Evolutionary conservation across 2,797 vertebrate genomes (phyloP).

Genomic region (Holocentrus rufus): DNA sequence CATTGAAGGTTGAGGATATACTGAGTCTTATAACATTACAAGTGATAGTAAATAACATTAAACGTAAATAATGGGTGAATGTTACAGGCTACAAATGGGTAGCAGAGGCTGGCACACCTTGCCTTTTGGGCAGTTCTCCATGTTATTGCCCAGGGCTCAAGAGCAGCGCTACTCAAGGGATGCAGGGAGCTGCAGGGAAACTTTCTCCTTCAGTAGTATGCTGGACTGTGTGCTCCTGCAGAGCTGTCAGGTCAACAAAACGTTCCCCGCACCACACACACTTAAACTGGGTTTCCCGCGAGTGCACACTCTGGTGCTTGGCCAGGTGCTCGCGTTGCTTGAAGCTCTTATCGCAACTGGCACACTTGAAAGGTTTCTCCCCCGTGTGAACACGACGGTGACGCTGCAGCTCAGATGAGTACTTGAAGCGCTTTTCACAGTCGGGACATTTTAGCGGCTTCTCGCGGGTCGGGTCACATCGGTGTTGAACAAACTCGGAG

Average conservation of each 20-base stretch:
- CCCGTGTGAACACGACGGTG: constrained; percentile 96
- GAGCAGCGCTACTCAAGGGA: constrained; percentile 75
- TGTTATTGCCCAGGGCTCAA: constrained; percentile 11
- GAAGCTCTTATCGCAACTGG: constrained; percentile 96
- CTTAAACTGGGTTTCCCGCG: constrained; percentile 96
- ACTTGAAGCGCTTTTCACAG: constrained; percentile 98
- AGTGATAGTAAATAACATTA: constrained; percentile 37
- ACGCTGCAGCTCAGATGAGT: constrained; percentile 94
- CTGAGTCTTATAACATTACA: constrained; percentile 34
- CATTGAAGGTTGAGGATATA: constrained; percentile 33
- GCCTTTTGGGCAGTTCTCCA: constrained; percentile 34
- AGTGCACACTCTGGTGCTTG: constrained; percentile 96
- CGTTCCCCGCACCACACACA: constrained; percentile 97
- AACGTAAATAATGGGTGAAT: constrained; percentile 44
- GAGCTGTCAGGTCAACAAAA: constrained; percentile 90
- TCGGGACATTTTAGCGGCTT: constrained; percentile 97
- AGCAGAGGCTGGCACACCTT: constrained; percentile 51
- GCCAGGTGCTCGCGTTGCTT: constrained; percentile 97
- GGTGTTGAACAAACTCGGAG: constrained; percentile 96
- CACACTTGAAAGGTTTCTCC: constrained; percentile 97
- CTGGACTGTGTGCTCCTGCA: constrained; percentile 97
- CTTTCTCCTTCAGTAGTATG: constrained; percentile 92
- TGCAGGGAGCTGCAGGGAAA: constrained; percentile 92
- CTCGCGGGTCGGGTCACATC: constrained; percentile 93
- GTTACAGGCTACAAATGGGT: constrained; percentile 52